Evolutionary conservation across 2,797 vertebrate genomes (phyloP).

Genomic region (Melanotaenia boesemani): DNA sequence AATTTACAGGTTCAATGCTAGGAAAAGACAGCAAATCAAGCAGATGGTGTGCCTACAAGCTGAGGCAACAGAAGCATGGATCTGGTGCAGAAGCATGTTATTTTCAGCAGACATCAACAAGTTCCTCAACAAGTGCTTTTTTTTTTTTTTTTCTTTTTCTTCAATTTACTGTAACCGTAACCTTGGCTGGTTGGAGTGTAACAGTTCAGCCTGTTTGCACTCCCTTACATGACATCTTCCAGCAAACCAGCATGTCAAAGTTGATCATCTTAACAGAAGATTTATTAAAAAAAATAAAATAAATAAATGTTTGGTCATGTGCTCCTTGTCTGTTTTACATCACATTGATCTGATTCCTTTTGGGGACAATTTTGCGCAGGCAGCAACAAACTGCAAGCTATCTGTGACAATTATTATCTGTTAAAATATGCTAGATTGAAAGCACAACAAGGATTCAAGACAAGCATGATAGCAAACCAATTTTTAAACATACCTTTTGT

Average conservation of each 20-base stretch:
- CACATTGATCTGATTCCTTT: slow-evolving; percentile 22
- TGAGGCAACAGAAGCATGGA: slow-evolving; percentile 8
- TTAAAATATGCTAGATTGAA: neutral
- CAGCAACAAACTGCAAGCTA: slow-evolving; percentile 2
- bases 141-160: slow-evolving; percentile 13
- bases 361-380: slow-evolving; percentile 11
- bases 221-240: slow-evolving; percentile 39
- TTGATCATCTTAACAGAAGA: slow-evolving; percentile 22
- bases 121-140: slow-evolving; percentile 43
- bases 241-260: slow-evolving; percentile 40
- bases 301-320: slow-evolving; percentile 22
- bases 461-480: neutral
- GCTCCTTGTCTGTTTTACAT: slow-evolving; percentile 27
- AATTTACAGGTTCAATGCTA: slow-evolving; percentile 14
- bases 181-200: slow-evolving; percentile 32
- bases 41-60: neutral
- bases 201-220: slow-evolving; percentile 32
- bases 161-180: slow-evolving; percentile 26
- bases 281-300: slow-evolving; percentile 17
- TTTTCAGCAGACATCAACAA: slow-evolving; percentile 41
- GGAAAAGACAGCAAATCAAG: slow-evolving; percentile 14
- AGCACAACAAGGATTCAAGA: neutral
- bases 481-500: slow-evolving; percentile 89
- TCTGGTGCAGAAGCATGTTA: slow-evolving; percentile 48
- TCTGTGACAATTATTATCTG: neutral